Percentiles rank a stretch among this genome's conserved stretches.
Conservation (phyloP, 30 jellyfish, hydroid and myxozoan genomes). For the Catostylus mosaicus region DNA sequence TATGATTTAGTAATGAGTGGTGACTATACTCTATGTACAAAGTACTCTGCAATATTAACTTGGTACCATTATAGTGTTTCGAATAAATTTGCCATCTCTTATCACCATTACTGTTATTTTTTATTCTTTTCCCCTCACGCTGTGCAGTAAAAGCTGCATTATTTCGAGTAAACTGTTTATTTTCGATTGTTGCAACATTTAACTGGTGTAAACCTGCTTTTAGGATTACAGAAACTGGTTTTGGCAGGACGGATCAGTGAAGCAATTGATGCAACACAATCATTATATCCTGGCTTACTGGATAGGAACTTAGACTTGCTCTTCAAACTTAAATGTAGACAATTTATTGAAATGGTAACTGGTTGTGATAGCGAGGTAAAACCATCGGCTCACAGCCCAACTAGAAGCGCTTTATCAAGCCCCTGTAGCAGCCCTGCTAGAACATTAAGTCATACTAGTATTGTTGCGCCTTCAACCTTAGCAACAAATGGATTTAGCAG, state of each 20-base stretch:
- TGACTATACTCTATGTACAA: too few species aligned
- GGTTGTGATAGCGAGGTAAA: constrained; percentile 95
- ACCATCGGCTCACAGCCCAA: constrained; percentile 91
- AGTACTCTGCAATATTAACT: too few species aligned
- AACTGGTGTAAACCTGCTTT: too few species aligned
- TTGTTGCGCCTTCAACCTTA: constrained; percentile 24
- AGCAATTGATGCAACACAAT: constrained; percentile 92
- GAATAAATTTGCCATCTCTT: too few species aligned
- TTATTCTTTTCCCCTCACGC: too few species aligned
- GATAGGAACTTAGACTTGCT: constrained; percentile 79
- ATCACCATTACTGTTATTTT: too few species aligned
- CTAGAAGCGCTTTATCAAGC: constrained; percentile 84
- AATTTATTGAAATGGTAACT: constrained; percentile 95
- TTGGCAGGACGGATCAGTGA: constrained; percentile 95
- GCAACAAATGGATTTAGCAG: constrained; percentile 52
- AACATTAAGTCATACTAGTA: constrained; percentile 61
- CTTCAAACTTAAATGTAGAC: constrained; percentile 90
- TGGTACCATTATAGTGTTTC: too few species aligned
- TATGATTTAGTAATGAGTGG: too few species aligned
- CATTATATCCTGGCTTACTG: constrained; percentile 86
- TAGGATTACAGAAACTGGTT: constrained; percentile 89
- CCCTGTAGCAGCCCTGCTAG: constrained; percentile 94
- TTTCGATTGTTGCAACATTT: too few species aligned
- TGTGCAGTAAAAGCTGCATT: too few species aligned
- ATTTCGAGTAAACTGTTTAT: too few species aligned